Percentiles rank a stretch among this genome's conserved stretches.
Evolutionary conservation across 2,888 invertebrate genomes (phyloP).

Genomic region (Drosophila nigricruria): DNA sequence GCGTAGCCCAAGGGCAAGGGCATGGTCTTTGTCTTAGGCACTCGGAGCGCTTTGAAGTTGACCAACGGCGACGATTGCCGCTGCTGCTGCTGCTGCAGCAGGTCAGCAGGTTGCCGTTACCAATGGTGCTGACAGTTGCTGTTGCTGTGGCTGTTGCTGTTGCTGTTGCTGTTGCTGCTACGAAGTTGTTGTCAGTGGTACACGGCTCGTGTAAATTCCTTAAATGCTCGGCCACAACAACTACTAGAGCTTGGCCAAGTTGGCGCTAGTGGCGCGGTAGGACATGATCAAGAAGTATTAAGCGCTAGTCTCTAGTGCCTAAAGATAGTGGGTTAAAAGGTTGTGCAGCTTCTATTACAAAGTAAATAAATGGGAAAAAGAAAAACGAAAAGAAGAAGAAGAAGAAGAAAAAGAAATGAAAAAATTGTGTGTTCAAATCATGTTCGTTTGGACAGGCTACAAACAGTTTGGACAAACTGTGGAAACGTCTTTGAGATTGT

Average conservation of each 20-base stretch:
- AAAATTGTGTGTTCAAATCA: conserved; percentile 82
- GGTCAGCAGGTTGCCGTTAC: conserved; percentile 78
- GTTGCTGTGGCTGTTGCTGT: conserved; percentile 38
- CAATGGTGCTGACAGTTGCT: conserved; percentile 46
- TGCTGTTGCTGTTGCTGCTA: conserved; percentile 31
- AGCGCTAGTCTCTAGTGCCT: conserved; percentile 30
- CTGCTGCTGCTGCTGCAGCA: conserved; percentile 22
- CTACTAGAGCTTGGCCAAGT: conserved; percentile 29
- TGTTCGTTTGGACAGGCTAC: conserved; percentile 85
- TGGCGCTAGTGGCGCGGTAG: conserved; percentile 40
- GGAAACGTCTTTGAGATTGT: conserved; percentile 79
- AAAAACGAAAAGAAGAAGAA: conserved; percentile 1
- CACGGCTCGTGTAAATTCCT: conserved; percentile 83
- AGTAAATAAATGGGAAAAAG: conserved; percentile 42
- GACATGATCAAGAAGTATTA: conserved; percentile 60
- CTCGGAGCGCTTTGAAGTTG: conserved; percentile 71
- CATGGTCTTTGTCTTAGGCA: conserved; percentile 38
- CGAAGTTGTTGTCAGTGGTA: conserved; percentile 58
- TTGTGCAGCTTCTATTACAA: conserved; percentile 63
- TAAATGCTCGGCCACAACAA: conserved; percentile 67
- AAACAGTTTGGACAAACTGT: conserved; percentile 85
- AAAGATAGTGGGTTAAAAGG: conserved; percentile 55
- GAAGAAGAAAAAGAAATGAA: conserved; percentile 44
- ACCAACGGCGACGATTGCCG: conserved; percentile 35
- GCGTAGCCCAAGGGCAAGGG: conserved; percentile 51